phyloP scores from a whole-genome alignment of 1,140 invertebrate species.

The Papilio aristodemus region DNA sequence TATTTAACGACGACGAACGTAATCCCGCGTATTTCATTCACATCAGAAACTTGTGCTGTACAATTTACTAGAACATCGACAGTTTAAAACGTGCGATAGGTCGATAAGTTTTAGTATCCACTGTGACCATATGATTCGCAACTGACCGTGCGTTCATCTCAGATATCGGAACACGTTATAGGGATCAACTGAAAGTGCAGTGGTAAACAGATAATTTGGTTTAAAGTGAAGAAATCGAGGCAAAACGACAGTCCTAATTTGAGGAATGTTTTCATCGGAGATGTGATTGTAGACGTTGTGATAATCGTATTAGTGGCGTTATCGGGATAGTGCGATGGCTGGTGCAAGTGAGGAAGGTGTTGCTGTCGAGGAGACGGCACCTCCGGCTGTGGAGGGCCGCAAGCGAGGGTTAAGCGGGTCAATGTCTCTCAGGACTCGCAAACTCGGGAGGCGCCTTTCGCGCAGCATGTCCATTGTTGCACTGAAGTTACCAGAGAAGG shows the following conservation, averaged over 20 bases:
- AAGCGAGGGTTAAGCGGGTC: slow-evolving; percentile 69
- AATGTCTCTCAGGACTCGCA: slow-evolving; percentile 75
- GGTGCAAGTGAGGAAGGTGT: slow-evolving; percentile 65
- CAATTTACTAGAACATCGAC: slow-evolving; percentile 18
- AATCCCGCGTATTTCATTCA: slow-evolving; percentile 46
- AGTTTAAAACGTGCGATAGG: slow-evolving; percentile 36
- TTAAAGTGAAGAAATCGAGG: slow-evolving; percentile 42
- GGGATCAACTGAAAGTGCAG: slow-evolving; percentile 60
- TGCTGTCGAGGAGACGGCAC: slow-evolving; percentile 50
- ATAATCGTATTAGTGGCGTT: slow-evolving; percentile 45
- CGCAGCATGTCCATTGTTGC: slow-evolving; percentile 81
- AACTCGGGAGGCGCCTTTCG: slow-evolving; percentile 78
- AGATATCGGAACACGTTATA: slow-evolving; percentile 61
- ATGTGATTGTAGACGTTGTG: slow-evolving; percentile 67
- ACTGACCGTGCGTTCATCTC: slow-evolving; percentile 54
- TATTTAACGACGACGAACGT: slow-evolving; percentile 64
- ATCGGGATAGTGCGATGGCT: slow-evolving; percentile 65
- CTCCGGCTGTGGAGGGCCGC: slow-evolving; percentile 48
- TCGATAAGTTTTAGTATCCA: slow-evolving; percentile 56
- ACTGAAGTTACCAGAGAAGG: slow-evolving; percentile 78
- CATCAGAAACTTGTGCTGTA: slow-evolving; percentile 19
- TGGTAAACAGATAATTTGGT: slow-evolving; percentile 17
- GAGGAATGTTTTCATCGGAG: slow-evolving; percentile 57
- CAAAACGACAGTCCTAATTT: slow-evolving; percentile 50
- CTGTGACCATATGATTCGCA: slow-evolving; percentile 70